These are phyloP conservation scores for Catharus bicknelli DNA, from an alignment of 2,113 vertebrate species.

Conservation along the genomic window DNA sequence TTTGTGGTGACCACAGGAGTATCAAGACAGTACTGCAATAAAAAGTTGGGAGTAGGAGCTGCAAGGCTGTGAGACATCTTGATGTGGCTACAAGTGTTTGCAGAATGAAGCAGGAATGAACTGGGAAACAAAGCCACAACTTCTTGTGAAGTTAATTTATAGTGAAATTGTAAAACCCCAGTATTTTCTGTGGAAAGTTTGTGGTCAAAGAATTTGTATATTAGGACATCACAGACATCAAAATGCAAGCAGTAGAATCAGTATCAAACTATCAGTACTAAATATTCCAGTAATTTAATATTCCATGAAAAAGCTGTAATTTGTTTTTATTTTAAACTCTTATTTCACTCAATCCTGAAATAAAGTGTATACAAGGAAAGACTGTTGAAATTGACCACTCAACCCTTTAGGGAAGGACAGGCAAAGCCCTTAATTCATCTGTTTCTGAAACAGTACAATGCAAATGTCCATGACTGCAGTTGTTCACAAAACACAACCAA, in stretches of 20 bases:
- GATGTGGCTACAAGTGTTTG: background rate
- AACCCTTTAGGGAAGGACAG: background rate
- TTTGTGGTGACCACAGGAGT: background rate
- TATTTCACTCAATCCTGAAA: background rate
- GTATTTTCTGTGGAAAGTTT: background rate
- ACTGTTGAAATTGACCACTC: background rate
- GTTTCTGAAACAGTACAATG: background rate
- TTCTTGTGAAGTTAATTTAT: background rate
- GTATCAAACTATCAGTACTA: background rate
- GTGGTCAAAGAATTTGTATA: background rate
- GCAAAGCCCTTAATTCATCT: background rate
- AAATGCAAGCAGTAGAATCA: background rate
- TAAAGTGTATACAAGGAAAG: background rate
- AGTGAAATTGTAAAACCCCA: background rate
- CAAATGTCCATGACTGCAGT: background rate
- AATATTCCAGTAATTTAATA: background rate
- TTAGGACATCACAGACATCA: background rate
- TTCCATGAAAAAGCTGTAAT: background rate
- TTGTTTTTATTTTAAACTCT: background rate
- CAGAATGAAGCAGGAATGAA: background rate
- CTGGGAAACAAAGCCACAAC: background rate
- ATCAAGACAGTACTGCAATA: background rate
- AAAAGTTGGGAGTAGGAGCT: background rate
- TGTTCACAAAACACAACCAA: background rate
- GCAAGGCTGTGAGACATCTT: background rate